A percentile compares a stretch with the other conserved stretches of the same genome.
These are phyloP conservation scores for Odontamblyopus rebecca DNA, from an alignment of 2,797 vertebrate genomes.

Conservation along the genomic window DNA sequence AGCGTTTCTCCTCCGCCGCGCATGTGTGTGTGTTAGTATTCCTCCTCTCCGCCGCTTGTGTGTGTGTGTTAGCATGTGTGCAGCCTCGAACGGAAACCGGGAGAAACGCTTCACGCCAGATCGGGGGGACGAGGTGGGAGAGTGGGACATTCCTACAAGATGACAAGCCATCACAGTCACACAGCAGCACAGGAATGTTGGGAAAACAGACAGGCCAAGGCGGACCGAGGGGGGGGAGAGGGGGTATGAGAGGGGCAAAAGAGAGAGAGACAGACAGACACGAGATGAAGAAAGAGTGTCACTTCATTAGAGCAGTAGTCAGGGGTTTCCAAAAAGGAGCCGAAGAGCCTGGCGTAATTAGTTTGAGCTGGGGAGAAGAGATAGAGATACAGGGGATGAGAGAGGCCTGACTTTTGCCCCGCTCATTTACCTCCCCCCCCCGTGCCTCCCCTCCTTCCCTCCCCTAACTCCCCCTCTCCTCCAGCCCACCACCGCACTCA, in stretches of 20 bases:
- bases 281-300: slow-evolving; percentile 75
- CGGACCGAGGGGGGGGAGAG: slow-evolving; percentile 39
- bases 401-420: slow-evolving; percentile 84
- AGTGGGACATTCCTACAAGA: slow-evolving; percentile 81
- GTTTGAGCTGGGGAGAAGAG: slow-evolving; percentile 60
- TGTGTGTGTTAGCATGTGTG: slow-evolving; percentile 40
- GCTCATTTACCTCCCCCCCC: slow-evolving; percentile 60
- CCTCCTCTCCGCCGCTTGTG: too few relatives aligned
- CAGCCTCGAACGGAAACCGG: slow-evolving; percentile 67
- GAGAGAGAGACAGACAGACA: slow-evolving; percentile 29
- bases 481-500: slow-evolving; percentile 28
- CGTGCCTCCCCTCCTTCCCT: not conserved
- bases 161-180: slow-evolving; percentile 83
- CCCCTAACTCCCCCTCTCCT: not conserved
- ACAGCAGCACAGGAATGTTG: slow-evolving; percentile 81
- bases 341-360: slow-evolving; percentile 86
- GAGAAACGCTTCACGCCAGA: slow-evolving; percentile 70
- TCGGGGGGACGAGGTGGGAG: slow-evolving; percentile 79
- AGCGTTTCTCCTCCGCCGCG: slow-evolving; percentile 43
- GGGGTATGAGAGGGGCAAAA: slow-evolving; percentile 23
- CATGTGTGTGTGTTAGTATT: slow-evolving; percentile 56
- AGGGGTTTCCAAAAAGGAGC: slow-evolving; percentile 81
- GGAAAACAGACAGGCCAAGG: slow-evolving; percentile 63
- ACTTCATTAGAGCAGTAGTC: slow-evolving; percentile 91
- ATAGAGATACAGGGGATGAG: slow-evolving; percentile 43